Evolutionary conservation across 2,888 invertebrate species (phyloP).

Genomic region (Chloroclystis v-ata): DNA sequence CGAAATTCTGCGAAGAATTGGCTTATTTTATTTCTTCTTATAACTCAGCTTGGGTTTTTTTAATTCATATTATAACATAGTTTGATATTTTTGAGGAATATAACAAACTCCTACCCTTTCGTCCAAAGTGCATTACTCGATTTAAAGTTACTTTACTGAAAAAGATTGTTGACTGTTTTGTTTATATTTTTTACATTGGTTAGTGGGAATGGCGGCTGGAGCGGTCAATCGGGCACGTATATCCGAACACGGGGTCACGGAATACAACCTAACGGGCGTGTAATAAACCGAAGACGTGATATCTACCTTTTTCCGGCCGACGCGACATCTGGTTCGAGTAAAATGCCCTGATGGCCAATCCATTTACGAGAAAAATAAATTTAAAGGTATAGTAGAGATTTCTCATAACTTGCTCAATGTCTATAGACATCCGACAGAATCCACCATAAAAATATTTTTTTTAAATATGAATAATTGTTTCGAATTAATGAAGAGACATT

Average conservation of each 20-base stretch:
- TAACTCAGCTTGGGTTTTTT: too few species aligned
- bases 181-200: conserved; percentile 25
- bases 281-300: conserved; percentile 73
- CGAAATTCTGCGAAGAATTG: background rate
- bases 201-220: conserved; percentile 13
- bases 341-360: conserved; percentile 41
- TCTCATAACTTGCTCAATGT: conserved; percentile 10
- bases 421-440: too few species aligned
- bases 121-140: conserved; percentile 20
- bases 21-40: too few species aligned
- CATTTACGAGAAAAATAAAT: conserved; percentile 35
- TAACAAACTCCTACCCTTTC: too few species aligned
- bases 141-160: conserved; percentile 20
- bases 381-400: conserved; percentile 29
- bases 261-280: conserved; percentile 58
- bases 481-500: too few species aligned
- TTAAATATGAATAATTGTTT: too few species aligned
- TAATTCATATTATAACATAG: too few species aligned
- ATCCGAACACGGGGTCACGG: conserved; percentile 54
- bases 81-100: too few species aligned
- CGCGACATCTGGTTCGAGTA: conserved; percentile 44
- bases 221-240: conserved; percentile 60
- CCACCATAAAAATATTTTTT: too few species aligned
- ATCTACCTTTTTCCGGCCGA: conserved; percentile 47
- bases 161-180: too few species aligned